Evolutionary conservation across 1,140 invertebrate species (phyloP).

Genomic region (Popillia japonica): DNA sequence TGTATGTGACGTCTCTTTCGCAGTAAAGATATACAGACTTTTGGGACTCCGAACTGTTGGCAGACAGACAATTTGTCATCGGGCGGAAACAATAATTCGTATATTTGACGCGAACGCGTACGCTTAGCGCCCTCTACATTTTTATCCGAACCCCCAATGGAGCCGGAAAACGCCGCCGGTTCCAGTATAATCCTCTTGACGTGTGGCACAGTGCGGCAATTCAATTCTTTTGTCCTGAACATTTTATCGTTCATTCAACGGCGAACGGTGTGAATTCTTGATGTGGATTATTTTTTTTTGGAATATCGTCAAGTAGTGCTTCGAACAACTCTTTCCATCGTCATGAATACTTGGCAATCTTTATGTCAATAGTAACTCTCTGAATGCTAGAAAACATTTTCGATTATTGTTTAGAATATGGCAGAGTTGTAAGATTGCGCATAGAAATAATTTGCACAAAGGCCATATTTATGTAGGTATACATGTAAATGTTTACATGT

Average conservation of each 20-base stretch:
- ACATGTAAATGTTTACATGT: too few relatives aligned
- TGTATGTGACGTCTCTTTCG: neutral
- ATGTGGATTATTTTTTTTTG: neutral
- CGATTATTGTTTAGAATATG: neutral
- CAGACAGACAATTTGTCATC: constrained; percentile 21
- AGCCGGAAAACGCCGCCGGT: neutral
- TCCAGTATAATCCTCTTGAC: constrained; percentile 1
- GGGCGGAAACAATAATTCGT: constrained; percentile 31
- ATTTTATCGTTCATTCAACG: constrained; percentile 22
- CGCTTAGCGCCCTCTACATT: constrained; percentile 20
- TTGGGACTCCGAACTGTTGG: neutral
- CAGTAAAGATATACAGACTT: constrained; percentile 10
- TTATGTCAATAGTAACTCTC: neutral
- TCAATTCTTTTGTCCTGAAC: constrained; percentile 20
- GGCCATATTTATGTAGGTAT: too few relatives aligned
- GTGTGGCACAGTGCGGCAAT: constrained; percentile 17
- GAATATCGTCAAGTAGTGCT: constrained; percentile 7
- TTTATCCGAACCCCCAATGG: neutral
- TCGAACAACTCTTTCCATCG: neutral
- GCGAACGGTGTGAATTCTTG: constrained; percentile 18
- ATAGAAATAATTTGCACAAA: too few relatives aligned
- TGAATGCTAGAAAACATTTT: neutral
- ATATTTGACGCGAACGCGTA: constrained; percentile 3
- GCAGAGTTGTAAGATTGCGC: too few relatives aligned
- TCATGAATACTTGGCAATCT: constrained; percentile 5